Evolutionary conservation across 2,797 vertebrate species (phyloP), one percentile per base, ranked within the genome.

Genomic region (Pantherophis vulpinus): DNA sequence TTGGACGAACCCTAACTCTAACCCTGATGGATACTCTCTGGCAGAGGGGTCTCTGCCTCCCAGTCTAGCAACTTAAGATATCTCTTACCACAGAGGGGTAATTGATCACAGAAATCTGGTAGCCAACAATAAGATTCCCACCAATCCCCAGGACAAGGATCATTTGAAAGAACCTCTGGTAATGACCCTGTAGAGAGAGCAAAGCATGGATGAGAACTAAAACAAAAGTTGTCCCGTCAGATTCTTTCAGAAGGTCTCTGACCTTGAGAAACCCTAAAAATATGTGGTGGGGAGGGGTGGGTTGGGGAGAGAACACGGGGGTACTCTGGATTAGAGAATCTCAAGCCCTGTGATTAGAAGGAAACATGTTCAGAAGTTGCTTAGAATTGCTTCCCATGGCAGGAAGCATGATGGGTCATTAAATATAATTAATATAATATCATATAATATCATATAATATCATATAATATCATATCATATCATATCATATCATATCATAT

Each of bases 51-150:
- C 25, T 54, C 47, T 83, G 0, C 29, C 18, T 4, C 59, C 90
- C 55, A 59, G 25, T 5, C 12, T 20, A 42, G 18, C 42, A 95
- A 20, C 63, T 86, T 88, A 87, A 74, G 37, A 5, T 14, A 66
- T 86, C 66, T 97, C 97, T 98, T 93, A 98, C 97, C 37, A 10
- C 59, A 27, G 97, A 98, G 0, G 98, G 97, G 1, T 97, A 97
- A 47, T 96, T 98, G 94, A 98, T 96, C 86, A 97, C 96, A 60
- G 97, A 98, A 10, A 97, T 27, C 47, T 96, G 54, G 92, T 97
- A 98, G 56, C 98, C 97, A 95, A 94, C 98, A 6, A 97, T 98
- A 95, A 98, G 98, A 1, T 97, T 97, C 13, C 98, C 97, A n/a
- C 97, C 98, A 0, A 97, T 95, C 86, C 98, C 98, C 60, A 96